phyloP scores from a whole-genome alignment of 2,888 invertebrate genomes.

The Pammene aurita region DNA sequence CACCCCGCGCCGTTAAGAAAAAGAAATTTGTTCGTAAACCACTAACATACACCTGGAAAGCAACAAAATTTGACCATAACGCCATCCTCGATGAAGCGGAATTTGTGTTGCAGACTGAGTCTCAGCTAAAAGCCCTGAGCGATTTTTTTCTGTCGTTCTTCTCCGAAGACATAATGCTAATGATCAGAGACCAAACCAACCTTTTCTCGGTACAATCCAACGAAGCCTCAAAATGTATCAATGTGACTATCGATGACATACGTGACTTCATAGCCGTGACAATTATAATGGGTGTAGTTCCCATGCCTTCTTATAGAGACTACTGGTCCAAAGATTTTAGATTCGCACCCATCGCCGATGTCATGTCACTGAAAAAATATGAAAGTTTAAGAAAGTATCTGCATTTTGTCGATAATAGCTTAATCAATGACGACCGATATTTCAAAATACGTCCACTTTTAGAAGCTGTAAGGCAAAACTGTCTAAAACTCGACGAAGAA shows the following conservation, averaged over 20 bases:
- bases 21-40: constrained; percentile 1
- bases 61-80: not conserved
- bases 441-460: constrained; percentile 46
- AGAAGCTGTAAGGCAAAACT: constrained; percentile 44
- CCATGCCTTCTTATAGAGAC: constrained; percentile 13
- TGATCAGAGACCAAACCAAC: constrained; percentile 7
- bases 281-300: constrained; percentile 9
- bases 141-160: constrained; percentile 1
- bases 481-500: constrained; percentile 47
- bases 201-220: constrained; percentile 18
- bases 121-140: not conserved
- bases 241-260: constrained; percentile 1
- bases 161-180: constrained; percentile 6
- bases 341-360: constrained; percentile 10
- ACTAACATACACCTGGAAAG: not conserved
- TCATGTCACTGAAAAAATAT: constrained; percentile 17
- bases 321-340: constrained; percentile 16
- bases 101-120: not conserved
- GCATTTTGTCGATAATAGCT: constrained; percentile 18
- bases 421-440: constrained; percentile 41
- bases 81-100: not conserved
- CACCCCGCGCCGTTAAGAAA: constrained; percentile 1
- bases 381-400: constrained; percentile 1
- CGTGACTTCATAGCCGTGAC: constrained; percentile 10
- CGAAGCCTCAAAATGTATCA: constrained; percentile 2